These are phyloP conservation scores for Eremophila alpestris DNA, from an alignment of 2,797 vertebrate genomes.

Conservation along the genomic window DNA sequence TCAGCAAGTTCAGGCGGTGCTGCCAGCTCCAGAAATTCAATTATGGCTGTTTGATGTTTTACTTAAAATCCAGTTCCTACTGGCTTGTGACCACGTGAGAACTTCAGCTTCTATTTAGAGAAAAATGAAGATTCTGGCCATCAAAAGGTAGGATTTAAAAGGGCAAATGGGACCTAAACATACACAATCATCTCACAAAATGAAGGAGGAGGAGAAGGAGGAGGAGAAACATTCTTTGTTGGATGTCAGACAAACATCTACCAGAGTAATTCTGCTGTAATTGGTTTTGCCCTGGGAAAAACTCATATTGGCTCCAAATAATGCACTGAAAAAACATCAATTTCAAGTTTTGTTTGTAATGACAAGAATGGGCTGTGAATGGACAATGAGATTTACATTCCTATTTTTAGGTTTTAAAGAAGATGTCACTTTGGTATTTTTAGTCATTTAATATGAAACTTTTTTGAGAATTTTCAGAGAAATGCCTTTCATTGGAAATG, in stretches of 20 bases:
- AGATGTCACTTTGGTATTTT: neutral
- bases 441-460: neutral
- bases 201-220: neutral
- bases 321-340: neutral
- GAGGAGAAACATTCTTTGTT: neutral
- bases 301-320: neutral
- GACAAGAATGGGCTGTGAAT: neutral
- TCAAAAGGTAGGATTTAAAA: neutral
- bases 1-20: neutral
- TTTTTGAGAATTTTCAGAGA: neutral
- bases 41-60: neutral
- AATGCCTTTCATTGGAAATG: neutral
- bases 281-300: neutral
- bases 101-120: neutral
- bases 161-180: neutral
- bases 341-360: constrained; percentile 17
- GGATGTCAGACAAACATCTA: neutral
- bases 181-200: neutral
- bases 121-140: neutral
- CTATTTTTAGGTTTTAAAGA: neutral
- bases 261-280: neutral
- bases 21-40: neutral
- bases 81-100: neutral
- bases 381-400: neutral
- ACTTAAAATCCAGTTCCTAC: neutral